Conservation (phyloP, 2,113 vertebrate genomes). For the Colistium nudipinnis region DNA sequence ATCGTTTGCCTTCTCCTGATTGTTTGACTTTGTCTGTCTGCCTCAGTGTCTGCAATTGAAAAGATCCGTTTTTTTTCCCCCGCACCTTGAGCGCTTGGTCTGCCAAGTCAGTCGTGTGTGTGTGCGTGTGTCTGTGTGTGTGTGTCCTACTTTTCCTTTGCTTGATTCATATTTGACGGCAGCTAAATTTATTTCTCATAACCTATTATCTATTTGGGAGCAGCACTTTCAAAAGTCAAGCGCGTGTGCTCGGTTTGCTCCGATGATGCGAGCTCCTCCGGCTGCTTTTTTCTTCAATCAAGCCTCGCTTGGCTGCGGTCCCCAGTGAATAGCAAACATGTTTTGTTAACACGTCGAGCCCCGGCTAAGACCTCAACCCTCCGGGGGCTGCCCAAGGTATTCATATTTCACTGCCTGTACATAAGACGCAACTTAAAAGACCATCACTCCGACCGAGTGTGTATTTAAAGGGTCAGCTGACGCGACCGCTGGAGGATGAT, state of each 20-base stretch:
- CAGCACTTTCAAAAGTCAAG: no score
- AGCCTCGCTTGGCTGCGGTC: conserved; percentile 40
- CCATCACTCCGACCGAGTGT: conserved; percentile 36
- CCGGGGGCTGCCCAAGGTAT: conserved; percentile 29
- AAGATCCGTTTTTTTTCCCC: conserved; percentile 18
- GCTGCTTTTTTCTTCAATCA: conserved; percentile 44
- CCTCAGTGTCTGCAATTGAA: conserved; percentile 12
- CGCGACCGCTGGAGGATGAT: conserved; percentile 29
- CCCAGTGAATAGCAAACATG: conserved; percentile 31
- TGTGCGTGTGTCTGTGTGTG: no score
- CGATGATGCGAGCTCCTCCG: conserved; percentile 11
- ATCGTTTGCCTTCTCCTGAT: no score
- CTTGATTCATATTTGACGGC: conserved; percentile 27
- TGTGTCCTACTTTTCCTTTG: background rate
- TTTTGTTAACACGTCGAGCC: conserved; percentile 52
- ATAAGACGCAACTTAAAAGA: conserved; percentile 46
- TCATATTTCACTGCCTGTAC: conserved; percentile 51
- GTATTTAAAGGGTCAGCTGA: conserved; percentile 46
- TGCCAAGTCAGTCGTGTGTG: conserved; percentile 5
- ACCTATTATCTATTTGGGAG: conserved; percentile 22
- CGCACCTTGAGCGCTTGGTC: background rate
- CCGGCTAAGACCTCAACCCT: conserved; percentile 27
- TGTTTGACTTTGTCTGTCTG: conserved; percentile 13
- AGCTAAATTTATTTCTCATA: conserved; percentile 36
- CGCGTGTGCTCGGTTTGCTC: conserved; percentile 12